Evolutionary conservation across 2,888 invertebrate genomes (phyloP).

Genomic region (Sinopyrophorus schimmeli): DNA sequence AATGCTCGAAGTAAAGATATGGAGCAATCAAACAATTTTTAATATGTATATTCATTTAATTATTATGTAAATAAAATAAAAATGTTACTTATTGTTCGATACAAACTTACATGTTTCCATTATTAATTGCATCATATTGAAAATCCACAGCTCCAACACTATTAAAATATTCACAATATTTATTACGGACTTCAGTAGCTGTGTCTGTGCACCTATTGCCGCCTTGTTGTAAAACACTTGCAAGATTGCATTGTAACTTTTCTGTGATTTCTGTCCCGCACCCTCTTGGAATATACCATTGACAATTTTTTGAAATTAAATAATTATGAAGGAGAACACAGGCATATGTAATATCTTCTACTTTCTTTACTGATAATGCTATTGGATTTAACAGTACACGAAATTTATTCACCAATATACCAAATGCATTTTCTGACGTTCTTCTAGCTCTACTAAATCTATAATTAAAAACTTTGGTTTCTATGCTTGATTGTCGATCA

Average conservation of each 20-base stretch:
- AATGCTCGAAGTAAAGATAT: too few species aligned
- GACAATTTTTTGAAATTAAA: neutral
- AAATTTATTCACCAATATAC: constrained; percentile 30
- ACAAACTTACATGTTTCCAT: too few species aligned
- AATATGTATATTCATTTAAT: too few species aligned
- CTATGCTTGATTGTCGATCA: constrained; percentile 34
- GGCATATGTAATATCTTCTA: neutral
- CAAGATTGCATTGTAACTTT: neutral
- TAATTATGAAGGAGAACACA: constrained; percentile 3
- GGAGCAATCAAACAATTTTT: too few species aligned
- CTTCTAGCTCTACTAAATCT: constrained; percentile 31
- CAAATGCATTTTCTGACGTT: constrained; percentile 30
- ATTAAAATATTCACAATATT: neutral
- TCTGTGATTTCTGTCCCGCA: too few species aligned
- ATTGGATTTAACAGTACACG: constrained; percentile 25
- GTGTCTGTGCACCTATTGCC: neutral
- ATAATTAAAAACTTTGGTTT: constrained; percentile 42
- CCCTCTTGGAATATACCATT: neutral
- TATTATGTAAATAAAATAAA: too few species aligned
- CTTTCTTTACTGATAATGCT: constrained; percentile 1
- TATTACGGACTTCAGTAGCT: neutral
- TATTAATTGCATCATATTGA: too few species aligned
- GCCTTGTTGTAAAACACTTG: neutral
- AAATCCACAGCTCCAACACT: too few species aligned
- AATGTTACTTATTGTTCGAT: too few species aligned